phyloP scores from a whole-genome alignment of 2,888 invertebrate species.

The Drosophila yooni region DNA sequence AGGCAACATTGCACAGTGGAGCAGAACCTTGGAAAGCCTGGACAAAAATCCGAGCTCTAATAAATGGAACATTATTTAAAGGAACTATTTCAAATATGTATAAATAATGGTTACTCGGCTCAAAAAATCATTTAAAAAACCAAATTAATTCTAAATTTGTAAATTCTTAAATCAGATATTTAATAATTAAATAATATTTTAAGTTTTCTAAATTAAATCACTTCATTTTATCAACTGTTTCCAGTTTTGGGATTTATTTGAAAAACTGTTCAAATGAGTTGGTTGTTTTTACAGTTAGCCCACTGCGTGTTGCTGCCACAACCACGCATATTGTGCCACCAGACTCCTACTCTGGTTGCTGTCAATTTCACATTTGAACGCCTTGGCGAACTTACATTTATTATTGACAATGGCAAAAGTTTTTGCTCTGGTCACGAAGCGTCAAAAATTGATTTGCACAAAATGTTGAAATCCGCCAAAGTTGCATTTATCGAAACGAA shows the following conservation, averaged over 20 bases:
- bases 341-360: slow-evolving; percentile 42
- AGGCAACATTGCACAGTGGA: slow-evolving; percentile 14
- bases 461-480: slow-evolving; percentile 49
- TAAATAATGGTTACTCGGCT: too few relatives aligned
- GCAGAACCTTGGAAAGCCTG: neutral
- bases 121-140: too few relatives aligned
- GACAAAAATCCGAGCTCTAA: neutral
- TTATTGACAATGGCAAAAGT: slow-evolving; percentile 77
- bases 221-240: neutral
- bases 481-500: slow-evolving; percentile 6
- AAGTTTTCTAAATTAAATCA: neutral
- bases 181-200: too few relatives aligned
- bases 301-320: slow-evolving; percentile 2
- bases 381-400: slow-evolving; percentile 67
- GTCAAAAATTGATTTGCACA: slow-evolving; percentile 70
- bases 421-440: slow-evolving; percentile 57
- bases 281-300: neutral
- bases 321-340: slow-evolving; percentile 36
- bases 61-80: neutral
- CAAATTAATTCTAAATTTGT: too few relatives aligned
- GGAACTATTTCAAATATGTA: too few relatives aligned
- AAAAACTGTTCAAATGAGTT: too few relatives aligned
- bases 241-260: neutral
- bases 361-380: slow-evolving; percentile 76
- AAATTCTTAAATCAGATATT: too few relatives aligned